These are phyloP conservation scores for Ataeniobius toweri DNA, from an alignment of 2,797 vertebrate genomes.

Conservation along the genomic window DNA sequence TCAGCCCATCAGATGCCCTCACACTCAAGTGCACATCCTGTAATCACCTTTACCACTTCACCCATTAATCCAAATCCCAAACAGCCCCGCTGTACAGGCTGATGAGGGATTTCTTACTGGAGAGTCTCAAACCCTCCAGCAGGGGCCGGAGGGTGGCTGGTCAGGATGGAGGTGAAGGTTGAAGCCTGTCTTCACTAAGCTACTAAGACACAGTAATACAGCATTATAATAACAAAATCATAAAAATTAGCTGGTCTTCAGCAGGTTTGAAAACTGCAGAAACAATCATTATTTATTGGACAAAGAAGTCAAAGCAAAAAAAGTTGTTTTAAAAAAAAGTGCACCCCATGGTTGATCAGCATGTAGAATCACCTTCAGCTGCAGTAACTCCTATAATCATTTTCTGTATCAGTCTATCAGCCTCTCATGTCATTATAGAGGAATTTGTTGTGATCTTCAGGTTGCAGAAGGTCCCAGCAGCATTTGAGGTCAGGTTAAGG, in stretches of 20 bases:
- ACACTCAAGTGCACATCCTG: slow-evolving; percentile 43
- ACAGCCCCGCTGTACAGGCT: neutral
- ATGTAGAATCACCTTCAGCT: neutral
- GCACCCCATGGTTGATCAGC: neutral
- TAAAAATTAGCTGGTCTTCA: neutral
- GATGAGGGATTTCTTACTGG: neutral
- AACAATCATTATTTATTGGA: neutral
- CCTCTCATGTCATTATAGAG: no score
- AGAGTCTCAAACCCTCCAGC: neutral
- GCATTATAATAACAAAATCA: neutral
- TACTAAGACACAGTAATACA: slow-evolving; percentile 13
- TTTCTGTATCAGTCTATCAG: no score
- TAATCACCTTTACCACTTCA: slow-evolving; percentile 47
- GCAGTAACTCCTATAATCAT: neutral
- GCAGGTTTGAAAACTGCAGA: neutral
- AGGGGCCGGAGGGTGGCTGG: slow-evolving; percentile 11
- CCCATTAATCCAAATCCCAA: slow-evolving; percentile 17
- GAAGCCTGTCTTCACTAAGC: slow-evolving; percentile 26
- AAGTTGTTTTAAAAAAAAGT: neutral
- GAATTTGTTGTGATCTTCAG: no score
- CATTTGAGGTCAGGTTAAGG: no score
- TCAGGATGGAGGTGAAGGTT: slow-evolving; percentile 8
- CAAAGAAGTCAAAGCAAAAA: neutral
- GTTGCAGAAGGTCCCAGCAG: no score
- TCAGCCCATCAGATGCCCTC: slow-evolving; percentile 19